A percentile compares a stretch with the other conserved stretches of the same genome.
Evolutionary conservation across 2,113 vertebrate genomes (phyloP).

Genomic region (Globicephala melas): DNA sequence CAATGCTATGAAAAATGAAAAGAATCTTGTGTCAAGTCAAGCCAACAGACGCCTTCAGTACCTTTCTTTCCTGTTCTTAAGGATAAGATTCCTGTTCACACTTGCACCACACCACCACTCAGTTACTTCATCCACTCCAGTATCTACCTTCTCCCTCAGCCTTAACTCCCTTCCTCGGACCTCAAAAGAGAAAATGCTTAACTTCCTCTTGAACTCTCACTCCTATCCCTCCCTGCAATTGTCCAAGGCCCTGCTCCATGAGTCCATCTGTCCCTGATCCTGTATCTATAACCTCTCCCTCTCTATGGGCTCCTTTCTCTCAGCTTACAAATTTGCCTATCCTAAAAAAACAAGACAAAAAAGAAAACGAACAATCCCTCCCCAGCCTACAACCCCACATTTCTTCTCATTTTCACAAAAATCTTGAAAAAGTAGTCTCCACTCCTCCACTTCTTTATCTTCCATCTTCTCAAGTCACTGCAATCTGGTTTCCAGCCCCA

Average conservation of each 20-base stretch:
- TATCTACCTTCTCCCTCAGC: neutral
- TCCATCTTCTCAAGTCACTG: neutral
- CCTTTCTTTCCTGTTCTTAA: neutral
- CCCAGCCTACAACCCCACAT: neutral
- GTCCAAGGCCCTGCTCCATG: neutral
- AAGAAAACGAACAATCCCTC: neutral
- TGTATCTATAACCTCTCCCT: neutral
- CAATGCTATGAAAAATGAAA: slow-evolving; percentile 41
- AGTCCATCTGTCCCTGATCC: neutral
- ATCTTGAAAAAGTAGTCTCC: neutral
- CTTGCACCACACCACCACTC: neutral
- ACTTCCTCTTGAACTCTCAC: neutral
- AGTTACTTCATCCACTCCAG: neutral
- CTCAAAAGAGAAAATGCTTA: slow-evolving; percentile 16
- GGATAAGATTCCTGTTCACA: neutral
- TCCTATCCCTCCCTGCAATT: neutral
- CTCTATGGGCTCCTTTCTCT: neutral
- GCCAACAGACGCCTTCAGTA: neutral
- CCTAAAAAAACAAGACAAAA: neutral
- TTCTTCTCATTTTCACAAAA: neutral
- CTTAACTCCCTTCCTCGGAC: neutral
- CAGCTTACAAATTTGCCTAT: neutral
- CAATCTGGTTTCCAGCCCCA: neutral
- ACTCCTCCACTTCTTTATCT: neutral
- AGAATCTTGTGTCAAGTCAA: neutral